Evolutionary conservation across 2,888 invertebrate species (phyloP).

Genomic region (Megalurothrips usitatus): DNA sequence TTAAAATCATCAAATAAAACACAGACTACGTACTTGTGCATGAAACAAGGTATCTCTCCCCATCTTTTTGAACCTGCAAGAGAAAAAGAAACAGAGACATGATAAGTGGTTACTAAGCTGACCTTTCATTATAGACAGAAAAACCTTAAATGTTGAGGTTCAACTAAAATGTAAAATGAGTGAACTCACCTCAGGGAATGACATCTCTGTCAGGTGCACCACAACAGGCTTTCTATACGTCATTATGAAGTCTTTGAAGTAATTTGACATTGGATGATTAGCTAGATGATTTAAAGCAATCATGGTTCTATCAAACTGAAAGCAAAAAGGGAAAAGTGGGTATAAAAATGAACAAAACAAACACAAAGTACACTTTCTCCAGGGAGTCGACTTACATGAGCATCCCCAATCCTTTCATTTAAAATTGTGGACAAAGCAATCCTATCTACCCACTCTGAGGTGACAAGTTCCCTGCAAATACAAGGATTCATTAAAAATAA

Average conservation of each 20-base stretch:
- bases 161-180: background rate
- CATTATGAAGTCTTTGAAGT: conserved; percentile 66
- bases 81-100: conserved; percentile 32
- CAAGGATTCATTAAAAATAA: conserved; percentile 29
- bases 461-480: conserved; percentile 50
- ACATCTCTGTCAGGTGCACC: conserved; percentile 50
- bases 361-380: no score
- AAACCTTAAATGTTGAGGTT: background rate
- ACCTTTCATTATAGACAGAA: background rate
- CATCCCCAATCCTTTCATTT: conserved; percentile 47
- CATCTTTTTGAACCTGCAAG: conserved; percentile 59
- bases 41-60: conserved; percentile 63
- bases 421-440: conserved; percentile 60
- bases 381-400: conserved; percentile 45
- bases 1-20: conserved; percentile 23
- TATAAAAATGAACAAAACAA: background rate
- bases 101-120: background rate
- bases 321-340: conserved; percentile 34
- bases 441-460: conserved; percentile 63
- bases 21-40: conserved; percentile 54
- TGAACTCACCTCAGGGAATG: conserved; percentile 55
- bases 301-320: conserved; percentile 65
- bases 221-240: conserved; percentile 60
- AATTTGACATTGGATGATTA: conserved; percentile 66
- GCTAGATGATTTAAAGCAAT: conserved; percentile 66